A percentile compares a stretch with the other conserved stretches of the same genome.
These are phyloP conservation scores for Strigops habroptila DNA, from an alignment of 2,113 vertebrate genomes.

Conservation along the genomic window DNA sequence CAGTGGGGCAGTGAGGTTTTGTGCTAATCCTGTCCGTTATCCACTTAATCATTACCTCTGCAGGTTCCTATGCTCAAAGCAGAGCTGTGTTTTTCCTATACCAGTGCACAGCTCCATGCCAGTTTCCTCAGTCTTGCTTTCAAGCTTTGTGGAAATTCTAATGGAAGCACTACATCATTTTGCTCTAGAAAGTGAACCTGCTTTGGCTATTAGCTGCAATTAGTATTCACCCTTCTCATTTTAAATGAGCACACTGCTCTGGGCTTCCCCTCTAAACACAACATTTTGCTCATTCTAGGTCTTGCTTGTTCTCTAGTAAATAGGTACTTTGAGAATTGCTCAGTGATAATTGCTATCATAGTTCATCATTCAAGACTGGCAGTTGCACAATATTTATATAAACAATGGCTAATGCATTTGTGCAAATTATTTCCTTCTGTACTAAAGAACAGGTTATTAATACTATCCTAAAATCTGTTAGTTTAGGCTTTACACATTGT, in stretches of 20 bases:
- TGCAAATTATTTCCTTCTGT: neutral
- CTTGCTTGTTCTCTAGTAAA: neutral
- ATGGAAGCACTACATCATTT: slow-evolving; percentile 2
- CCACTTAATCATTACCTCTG: neutral
- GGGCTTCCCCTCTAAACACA: neutral
- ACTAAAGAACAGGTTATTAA: neutral
- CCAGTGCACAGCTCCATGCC: neutral
- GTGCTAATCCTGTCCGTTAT: neutral
- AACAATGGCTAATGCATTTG: neutral
- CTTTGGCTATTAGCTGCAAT: neutral
- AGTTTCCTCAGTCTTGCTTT: neutral
- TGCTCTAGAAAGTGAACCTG: neutral
- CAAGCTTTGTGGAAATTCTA: neutral
- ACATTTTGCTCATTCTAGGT: neutral
- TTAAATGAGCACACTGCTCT: neutral
- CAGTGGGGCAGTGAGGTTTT: neutral
- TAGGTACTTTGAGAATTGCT: neutral
- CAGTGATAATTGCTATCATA: neutral
- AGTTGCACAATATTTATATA: neutral
- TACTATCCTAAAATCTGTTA: neutral
- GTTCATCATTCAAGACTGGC: neutral
- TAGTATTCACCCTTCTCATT: neutral
- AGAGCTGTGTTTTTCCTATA: neutral
- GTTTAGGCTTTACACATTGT: neutral
- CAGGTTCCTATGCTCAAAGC: neutral